Conservation (phyloP, 1,140 invertebrate genomes). For the Subanguina moxae region DNA sequence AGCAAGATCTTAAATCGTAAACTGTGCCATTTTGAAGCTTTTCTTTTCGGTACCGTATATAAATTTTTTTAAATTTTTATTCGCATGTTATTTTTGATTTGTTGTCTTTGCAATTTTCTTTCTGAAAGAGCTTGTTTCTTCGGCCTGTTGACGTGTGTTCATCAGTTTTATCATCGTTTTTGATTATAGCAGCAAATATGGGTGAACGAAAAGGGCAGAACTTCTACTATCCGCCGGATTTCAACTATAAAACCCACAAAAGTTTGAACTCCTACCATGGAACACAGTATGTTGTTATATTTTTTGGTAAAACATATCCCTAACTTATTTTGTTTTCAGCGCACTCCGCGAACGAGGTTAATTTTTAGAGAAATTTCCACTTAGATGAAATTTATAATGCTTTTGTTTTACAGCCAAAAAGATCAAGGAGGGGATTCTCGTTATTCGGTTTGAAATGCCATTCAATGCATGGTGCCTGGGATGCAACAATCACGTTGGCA, state of each 20-base stretch:
- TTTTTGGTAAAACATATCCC: too few species aligned
- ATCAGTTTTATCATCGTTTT: not conserved
- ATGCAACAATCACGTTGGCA: constrained; percentile 92
- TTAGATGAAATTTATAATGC: too few species aligned
- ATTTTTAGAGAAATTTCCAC: too few species aligned
- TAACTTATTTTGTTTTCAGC: constrained; percentile 42
- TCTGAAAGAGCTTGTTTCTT: too few species aligned
- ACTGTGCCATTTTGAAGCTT: constrained; percentile 3
- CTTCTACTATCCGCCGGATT: constrained; percentile 93
- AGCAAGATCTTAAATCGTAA: too few species aligned
- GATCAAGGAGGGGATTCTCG: constrained; percentile 88
- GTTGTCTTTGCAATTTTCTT: too few species aligned
- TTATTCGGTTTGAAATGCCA: constrained; percentile 98
- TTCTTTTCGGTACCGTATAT: too few species aligned
- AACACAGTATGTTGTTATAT: constrained; percentile 66
- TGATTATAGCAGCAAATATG: constrained; percentile 59
- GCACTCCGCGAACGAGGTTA: constrained; percentile 77
- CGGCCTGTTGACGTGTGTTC: too few species aligned
- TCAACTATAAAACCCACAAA: constrained; percentile 79
- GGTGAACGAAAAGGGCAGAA: constrained; percentile 83
- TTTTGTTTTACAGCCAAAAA: constrained; percentile 69
- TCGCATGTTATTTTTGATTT: too few species aligned
- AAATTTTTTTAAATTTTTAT: too few species aligned
- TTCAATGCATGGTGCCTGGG: constrained; percentile 99
- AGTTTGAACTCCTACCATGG: constrained; percentile 86